Evolutionary conservation across 92 coral and sea anemone species (phyloP).

Genomic region (Meandrina meandrites): DNA sequence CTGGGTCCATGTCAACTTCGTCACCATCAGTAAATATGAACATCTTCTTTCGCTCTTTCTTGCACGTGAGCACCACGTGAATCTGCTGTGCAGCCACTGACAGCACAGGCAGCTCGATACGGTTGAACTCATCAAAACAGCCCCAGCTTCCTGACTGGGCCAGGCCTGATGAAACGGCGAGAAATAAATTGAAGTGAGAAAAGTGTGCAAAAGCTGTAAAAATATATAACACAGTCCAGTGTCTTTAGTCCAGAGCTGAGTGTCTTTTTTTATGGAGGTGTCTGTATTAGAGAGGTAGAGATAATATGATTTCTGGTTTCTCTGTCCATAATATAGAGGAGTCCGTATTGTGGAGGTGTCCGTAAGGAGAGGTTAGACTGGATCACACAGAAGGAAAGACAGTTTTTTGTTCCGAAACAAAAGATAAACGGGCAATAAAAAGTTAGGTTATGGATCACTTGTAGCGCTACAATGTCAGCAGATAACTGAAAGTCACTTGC

Average conservation of each 20-base stretch:
- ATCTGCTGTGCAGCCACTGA: constrained; percentile 99
- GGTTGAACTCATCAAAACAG: constrained; percentile 99
- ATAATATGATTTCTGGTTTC: no score
- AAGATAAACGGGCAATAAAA: no score
- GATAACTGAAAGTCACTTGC: background rate
- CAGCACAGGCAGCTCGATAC: constrained; percentile 98
- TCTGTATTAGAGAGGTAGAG: no score
- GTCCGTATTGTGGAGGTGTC: no score
- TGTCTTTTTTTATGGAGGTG: no score
- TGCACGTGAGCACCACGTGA: constrained; percentile 95
- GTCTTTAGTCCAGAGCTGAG: no score
- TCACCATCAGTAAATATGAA: constrained; percentile 98
- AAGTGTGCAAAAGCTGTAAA: background rate
- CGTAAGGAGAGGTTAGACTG: no score
- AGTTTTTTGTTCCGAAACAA: background rate
- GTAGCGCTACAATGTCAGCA: background rate
- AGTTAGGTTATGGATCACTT: background rate
- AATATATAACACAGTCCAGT: no score
- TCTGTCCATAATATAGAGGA: no score
- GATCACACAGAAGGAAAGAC: no score
- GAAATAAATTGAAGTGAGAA: background rate
- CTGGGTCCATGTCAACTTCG: constrained; percentile 94
- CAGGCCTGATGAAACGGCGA: constrained; percentile 62
- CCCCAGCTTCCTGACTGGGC: constrained; percentile 99
- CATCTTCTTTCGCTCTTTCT: constrained; percentile 90